Evolutionary conservation across 2,888 invertebrate species (phyloP).

Genomic region (Drosophila ezoana): DNA sequence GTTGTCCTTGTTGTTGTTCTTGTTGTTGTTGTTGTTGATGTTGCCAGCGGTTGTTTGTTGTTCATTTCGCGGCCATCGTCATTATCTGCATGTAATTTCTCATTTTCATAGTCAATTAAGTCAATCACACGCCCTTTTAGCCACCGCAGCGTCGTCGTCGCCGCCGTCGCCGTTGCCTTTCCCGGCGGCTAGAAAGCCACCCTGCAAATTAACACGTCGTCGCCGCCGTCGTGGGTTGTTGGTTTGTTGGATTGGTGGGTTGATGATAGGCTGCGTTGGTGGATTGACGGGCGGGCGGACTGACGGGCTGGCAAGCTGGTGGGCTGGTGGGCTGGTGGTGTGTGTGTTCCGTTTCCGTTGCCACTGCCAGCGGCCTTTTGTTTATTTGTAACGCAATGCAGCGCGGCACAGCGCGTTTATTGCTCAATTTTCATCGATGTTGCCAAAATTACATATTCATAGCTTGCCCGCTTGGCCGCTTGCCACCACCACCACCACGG

Average conservation of each 20-base stretch:
- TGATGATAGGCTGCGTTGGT: slow-evolving; percentile 36
- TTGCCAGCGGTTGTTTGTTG: slow-evolving; percentile 67
- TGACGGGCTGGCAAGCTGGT: slow-evolving; percentile 4
- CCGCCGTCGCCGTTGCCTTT: slow-evolving; percentile 22
- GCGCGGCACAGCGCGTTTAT: slow-evolving; percentile 57
- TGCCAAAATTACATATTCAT: slow-evolving; percentile 74
- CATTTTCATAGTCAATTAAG: slow-evolving; percentile 85
- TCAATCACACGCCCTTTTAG: slow-evolving; percentile 85
- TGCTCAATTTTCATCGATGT: slow-evolving; percentile 72
- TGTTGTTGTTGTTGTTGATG: slow-evolving; percentile 33
- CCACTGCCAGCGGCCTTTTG: slow-evolving; percentile 62
- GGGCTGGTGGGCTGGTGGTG: slow-evolving; percentile 25
- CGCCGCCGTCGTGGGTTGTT: slow-evolving; percentile 14
- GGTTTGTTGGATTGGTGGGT: slow-evolving; percentile 2
- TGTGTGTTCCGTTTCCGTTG: slow-evolving; percentile 79
- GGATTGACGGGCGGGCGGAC: slow-evolving; percentile 29
- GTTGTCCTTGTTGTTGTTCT: slow-evolving; percentile 14
- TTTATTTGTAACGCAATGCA: slow-evolving; percentile 76
- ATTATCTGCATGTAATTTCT: slow-evolving; percentile 83
- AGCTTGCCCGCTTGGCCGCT: slow-evolving; percentile 16
- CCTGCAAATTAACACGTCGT: slow-evolving; percentile 22
- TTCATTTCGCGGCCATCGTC: slow-evolving; percentile 76
- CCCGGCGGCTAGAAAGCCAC: slow-evolving; percentile 6
- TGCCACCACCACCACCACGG: slow-evolving; percentile 30
- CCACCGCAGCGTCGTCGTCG: slow-evolving; percentile 66